phyloP scores from a whole-genome alignment of 2,888 invertebrate genomes.

The Tetramorium bicarinatum region DNA sequence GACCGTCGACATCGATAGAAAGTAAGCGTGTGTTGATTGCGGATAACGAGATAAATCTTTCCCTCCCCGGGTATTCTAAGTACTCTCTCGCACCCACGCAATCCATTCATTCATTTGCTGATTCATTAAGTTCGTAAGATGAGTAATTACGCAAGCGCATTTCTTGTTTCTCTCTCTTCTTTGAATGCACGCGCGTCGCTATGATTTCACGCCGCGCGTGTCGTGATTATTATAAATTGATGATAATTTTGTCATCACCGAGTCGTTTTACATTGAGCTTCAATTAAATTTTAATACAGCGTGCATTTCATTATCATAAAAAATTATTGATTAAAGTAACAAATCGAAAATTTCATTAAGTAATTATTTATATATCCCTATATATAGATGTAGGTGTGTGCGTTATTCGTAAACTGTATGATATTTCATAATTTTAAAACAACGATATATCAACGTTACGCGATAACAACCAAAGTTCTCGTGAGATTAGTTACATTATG shows the following conservation, averaged over 20 bases:
- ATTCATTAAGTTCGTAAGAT: conserved; percentile 77
- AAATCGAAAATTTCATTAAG: background rate
- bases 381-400: background rate
- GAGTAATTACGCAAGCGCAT: conserved; percentile 67
- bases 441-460: background rate
- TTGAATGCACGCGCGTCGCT: background rate
- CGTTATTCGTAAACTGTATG: background rate
- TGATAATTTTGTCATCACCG: conserved; percentile 15
- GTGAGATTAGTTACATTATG: background rate
- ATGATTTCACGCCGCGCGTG: conserved; percentile 3
- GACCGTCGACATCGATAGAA: conserved; percentile 71
- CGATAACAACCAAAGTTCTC: background rate
- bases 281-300: conserved; percentile 2
- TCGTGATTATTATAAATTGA: conserved; percentile 20
- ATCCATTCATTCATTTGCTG: conserved; percentile 81
- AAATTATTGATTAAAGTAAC: conserved; percentile 3
- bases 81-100: conserved; percentile 70
- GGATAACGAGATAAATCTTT: conserved; percentile 70
- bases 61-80: conserved; percentile 43
- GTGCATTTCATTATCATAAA: background rate
- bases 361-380: background rate
- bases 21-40: conserved; percentile 66
- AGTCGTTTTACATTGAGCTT: background rate
- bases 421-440: background rate
- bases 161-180: conserved; percentile 46